Evolutionary conservation across 2,797 vertebrate genomes (phyloP).

Genomic region (Hemitrygon akajei): DNA sequence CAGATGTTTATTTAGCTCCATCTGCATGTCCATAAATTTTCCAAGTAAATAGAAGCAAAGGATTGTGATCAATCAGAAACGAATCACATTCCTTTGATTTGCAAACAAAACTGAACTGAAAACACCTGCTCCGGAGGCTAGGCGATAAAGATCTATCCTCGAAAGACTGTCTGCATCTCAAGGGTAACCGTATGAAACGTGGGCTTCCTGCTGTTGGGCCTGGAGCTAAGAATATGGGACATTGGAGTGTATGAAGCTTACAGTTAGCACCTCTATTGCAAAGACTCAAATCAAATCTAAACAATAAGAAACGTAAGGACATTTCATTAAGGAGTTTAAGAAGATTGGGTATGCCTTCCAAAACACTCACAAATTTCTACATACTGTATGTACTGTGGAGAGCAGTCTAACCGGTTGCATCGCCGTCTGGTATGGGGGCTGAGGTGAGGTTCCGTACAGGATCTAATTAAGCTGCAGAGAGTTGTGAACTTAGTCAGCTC

Average conservation of each 20-base stretch:
- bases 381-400: too few species aligned
- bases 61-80: neutral
- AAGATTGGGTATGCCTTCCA: too few species aligned
- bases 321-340: too few species aligned
- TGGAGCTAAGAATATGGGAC: neutral
- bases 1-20: conserved; percentile 21
- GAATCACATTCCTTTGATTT: neutral
- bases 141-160: neutral
- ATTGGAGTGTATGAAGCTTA: neutral
- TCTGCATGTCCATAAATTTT: conserved; percentile 12
- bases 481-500: too few species aligned
- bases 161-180: neutral
- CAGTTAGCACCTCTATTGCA: neutral
- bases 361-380: too few species aligned
- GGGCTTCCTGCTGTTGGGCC: neutral
- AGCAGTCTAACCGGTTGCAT: too few species aligned
- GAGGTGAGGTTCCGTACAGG: too few species aligned
- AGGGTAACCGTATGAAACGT: neutral
- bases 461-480: too few species aligned
- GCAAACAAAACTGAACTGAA: neutral
- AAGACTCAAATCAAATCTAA: neutral
- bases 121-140: neutral
- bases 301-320: neutral
- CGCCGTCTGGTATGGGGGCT: too few species aligned
- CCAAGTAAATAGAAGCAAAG: conserved; percentile 24